Base-by-base conservation (phyloP, 2,797 vertebrate species). In the Neomorphus geoffroyi region DNA sequence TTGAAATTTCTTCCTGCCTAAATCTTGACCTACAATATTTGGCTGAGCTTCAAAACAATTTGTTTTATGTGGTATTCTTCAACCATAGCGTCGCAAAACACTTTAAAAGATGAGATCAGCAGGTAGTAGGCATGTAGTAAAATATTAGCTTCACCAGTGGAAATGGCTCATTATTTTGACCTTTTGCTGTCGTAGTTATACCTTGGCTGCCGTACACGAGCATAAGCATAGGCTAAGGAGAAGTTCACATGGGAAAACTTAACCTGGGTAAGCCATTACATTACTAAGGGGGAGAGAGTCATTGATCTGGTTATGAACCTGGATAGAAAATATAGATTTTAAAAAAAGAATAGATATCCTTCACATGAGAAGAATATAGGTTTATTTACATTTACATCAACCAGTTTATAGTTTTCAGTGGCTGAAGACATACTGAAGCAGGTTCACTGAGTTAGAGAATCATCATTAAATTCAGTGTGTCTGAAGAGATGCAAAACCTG, bases 11-110 rank as follows among this genome's bases (percentile, higher is more conserved):
- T 87, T 72, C 71, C 94, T 90, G 83, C 32, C 50, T 85, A 54
- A 54, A 80, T 80, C 82, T 54, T 92, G 86, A 96, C 90, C 88
- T 90, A 90, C 86, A 92, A 10, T 61, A 90, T 71, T 86, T 96
- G 96, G 92, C 94, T 85, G 48, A 74, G 88, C 65, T 94, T 94
- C 94, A 97, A 94, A 95, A 88, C 86, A 89, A 95, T 96, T 96
- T 97, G 90, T 86, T 96, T 95, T 90, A 93, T 88, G 92, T 54
- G 33, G 13, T 92, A 94, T 61, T 94, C 90, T 86, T 95, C 90
- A 94, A 54, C 71, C 88, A 86, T 7, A 87, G 64, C 86, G 94
- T 86, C 91, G 88, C 80, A 93, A 86, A 94, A 92, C 88, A 90
- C 61, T 96, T 74, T 23, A 91, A 81, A 85, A 86, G 88, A 92